phyloP scores from a whole-genome alignment of 2,888 invertebrate species.

The Meganola albula region DNA sequence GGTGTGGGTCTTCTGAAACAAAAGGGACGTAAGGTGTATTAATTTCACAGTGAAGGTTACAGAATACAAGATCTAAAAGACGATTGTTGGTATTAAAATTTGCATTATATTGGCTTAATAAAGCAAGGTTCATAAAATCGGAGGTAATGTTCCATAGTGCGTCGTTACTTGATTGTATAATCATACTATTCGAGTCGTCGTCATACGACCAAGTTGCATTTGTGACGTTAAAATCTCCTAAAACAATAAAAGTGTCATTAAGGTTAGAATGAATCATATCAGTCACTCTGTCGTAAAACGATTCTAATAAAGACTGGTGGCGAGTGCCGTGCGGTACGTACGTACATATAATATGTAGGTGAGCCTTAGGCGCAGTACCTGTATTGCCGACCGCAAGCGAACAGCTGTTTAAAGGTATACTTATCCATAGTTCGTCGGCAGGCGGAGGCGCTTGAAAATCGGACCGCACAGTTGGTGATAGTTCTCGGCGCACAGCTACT shows the following conservation, averaged over 20 bases:
- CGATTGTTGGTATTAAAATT: neutral
- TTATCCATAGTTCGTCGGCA: neutral
- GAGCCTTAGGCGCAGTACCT: neutral
- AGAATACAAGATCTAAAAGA: slow-evolving; percentile 4
- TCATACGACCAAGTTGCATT: neutral
- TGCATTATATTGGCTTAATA: slow-evolving; percentile 1
- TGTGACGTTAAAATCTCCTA: slow-evolving; percentile 1
- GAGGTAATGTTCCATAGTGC: neutral
- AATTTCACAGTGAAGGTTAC: slow-evolving; percentile 2
- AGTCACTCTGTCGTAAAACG: slow-evolving; percentile 1
- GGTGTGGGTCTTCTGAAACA: slow-evolving; percentile 3
- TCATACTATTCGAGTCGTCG: neutral
- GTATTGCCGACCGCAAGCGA: neutral
- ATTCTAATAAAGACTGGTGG: neutral
- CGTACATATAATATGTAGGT: slow-evolving; percentile 1
- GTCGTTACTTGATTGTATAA: neutral
- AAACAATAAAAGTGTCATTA: neutral
- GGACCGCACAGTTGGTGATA: neutral
- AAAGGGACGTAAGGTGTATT: too few relatives aligned
- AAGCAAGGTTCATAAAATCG: slow-evolving; percentile 2
- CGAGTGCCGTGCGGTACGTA: neutral
- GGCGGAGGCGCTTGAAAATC: neutral
- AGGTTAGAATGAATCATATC: neutral
- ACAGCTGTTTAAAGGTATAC: neutral
- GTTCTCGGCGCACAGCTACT: slow-evolving; percentile 1